Base-by-base conservation (phyloP, 2,888 invertebrate species). In the Sericinus montela region DNA sequence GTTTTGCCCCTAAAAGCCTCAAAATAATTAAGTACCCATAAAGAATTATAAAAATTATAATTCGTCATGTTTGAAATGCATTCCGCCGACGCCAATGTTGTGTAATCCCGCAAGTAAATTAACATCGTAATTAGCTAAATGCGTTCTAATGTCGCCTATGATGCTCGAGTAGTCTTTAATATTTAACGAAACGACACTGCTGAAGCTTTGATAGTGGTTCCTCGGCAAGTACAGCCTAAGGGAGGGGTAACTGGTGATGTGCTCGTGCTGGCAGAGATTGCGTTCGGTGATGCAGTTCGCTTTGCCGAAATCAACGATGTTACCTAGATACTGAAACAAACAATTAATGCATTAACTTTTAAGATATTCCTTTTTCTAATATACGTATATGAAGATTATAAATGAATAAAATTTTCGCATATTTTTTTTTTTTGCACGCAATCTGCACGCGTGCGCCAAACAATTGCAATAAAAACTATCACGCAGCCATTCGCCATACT, bases 241-340 rank as follows among this genome's bases (percentile, higher is more conserved):
- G 0, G 81, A 72, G 0, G 89, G 89, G 56, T 89, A 89, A 45
- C 73, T 71, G 25, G 69, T 69, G 19, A 89, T 73, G 29, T 79
- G 78, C 52, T 89, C 85, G 57, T 80, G 75, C 49, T 82, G 80
- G 55, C 89, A 89, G 0, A 88, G 54, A 1, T 72, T 69, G 1
- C 85, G 72, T 19, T 88, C 86, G 3, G 64, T 65, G 5, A 84
- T 51, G 60, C 89, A 89, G 63, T 89, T 82, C 52, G 89, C 89
- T 68, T 75, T 80, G 43, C 85, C 89, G 6, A 82, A 71, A 14
- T 81, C 67, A 0, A 87, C 74, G 1, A 73, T 72, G 52, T 77
- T 72, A 61, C 75, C 71, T 2, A 89, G 66, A 11, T 69, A 54
- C 89, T 88, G 72, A 1, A 69, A 69, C 9, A 41, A 28, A 40